A percentile compares a stretch with the other conserved stretches of the same genome.
Evolutionary conservation across 23 tunicate genomes (phyloP).

Genomic region (Styela plicata): DNA sequence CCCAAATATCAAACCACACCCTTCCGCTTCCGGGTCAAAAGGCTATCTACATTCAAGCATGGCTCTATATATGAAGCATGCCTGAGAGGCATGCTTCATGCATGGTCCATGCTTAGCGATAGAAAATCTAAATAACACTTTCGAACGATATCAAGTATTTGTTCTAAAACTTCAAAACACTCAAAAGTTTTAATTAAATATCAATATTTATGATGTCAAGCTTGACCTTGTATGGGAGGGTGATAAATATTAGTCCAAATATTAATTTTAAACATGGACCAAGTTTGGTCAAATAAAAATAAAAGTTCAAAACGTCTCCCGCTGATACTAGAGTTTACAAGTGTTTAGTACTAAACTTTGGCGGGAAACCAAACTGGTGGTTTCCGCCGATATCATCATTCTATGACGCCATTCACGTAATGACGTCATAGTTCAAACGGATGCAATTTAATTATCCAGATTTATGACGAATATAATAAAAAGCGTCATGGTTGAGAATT

Average conservation of each 20-base stretch:
- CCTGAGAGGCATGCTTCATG: no score
- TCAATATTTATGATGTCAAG: not conserved
- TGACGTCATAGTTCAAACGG: not conserved
- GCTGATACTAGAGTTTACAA: not conserved
- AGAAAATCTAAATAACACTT: not conserved
- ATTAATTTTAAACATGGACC: not conserved
- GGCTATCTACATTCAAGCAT: no score
- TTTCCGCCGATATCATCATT: not conserved
- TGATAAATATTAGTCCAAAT: no score
- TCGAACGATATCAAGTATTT: not conserved
- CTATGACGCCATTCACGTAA: not conserved
- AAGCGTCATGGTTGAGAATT: no score
- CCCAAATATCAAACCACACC: not conserved
- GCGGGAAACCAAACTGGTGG: not conserved
- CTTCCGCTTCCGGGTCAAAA: not conserved
- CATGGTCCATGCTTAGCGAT: not conserved
- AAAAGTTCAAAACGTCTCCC: not conserved
- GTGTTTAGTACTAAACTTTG: not conserved
- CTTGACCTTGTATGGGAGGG: not conserved
- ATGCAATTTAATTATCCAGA: no score
- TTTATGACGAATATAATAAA: no score
- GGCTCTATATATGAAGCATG: no score
- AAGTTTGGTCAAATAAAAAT: not conserved
- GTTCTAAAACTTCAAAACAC: not conserved
- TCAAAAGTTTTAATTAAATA: not conserved